phyloP scores from a whole-genome alignment of 2,888 invertebrate genomes.

The Nemurella pictetii region DNA sequence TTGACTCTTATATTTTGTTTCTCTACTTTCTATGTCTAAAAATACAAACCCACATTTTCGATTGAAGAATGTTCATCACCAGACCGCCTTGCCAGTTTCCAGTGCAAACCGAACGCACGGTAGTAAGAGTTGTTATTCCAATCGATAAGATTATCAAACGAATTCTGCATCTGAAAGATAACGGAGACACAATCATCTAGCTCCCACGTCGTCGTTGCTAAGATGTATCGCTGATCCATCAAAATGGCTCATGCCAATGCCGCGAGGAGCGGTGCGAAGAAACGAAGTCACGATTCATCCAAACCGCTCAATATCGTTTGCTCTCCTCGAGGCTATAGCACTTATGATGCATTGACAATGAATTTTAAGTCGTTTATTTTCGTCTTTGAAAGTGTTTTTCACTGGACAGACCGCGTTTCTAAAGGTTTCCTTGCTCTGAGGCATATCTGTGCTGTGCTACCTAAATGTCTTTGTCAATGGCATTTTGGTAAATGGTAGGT shows the following conservation, averaged over 20 bases:
- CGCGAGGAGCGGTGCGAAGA: neutral
- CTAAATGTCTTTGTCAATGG: neutral
- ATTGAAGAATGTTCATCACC: neutral
- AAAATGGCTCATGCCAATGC: neutral
- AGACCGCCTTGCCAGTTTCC: neutral
- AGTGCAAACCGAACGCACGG: neutral
- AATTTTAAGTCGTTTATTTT: neutral
- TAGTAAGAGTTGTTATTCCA: neutral
- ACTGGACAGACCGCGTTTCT: neutral
- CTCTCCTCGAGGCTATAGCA: neutral
- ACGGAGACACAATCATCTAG: neutral
- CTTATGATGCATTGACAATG: neutral
- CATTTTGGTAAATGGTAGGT: neutral
- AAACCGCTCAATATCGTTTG: neutral
- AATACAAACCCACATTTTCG: neutral
- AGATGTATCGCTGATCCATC: neutral
- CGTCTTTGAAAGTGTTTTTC: neutral
- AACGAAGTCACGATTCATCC: neutral
- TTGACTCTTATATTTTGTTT: too few relatives aligned
- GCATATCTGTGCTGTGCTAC: too few relatives aligned
- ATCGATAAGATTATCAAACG: neutral
- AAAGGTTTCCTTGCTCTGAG: too few relatives aligned
- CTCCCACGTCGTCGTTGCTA: neutral
- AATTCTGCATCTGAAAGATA: neutral
- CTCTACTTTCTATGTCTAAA: neutral